phyloP scores from a whole-genome alignment of 2,113 vertebrate genomes.

The Megaleporinus macrocephalus region DNA sequence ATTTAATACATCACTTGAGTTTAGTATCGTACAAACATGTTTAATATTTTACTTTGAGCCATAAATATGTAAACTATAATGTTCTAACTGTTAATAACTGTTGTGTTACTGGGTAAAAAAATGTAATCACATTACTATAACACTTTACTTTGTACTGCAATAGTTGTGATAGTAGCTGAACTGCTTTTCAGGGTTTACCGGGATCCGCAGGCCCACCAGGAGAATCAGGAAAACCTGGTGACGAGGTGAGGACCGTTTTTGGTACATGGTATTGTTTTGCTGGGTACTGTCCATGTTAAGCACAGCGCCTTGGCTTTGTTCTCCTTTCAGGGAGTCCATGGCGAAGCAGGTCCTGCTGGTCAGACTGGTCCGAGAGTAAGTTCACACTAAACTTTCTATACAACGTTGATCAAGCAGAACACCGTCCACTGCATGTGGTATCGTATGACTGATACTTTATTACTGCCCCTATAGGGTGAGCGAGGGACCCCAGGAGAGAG shows the following conservation, averaged over 20 bases:
- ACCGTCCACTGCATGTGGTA: background rate
- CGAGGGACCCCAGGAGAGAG: constrained; percentile 94
- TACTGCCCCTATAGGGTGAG: constrained; percentile 82
- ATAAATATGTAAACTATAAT: too few relatives aligned
- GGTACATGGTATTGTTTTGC: background rate
- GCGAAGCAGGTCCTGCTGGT: constrained; percentile 88
- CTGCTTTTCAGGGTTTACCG: constrained; percentile 87
- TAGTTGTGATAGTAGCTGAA: background rate
- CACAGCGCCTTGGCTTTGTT: background rate
- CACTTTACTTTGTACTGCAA: too few relatives aligned
- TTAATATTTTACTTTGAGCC: too few relatives aligned
- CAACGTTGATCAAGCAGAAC: background rate
- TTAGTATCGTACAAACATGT: too few relatives aligned
- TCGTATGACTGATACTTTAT: background rate
- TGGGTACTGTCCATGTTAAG: background rate
- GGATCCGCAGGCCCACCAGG: constrained; percentile 91
- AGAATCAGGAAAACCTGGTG: constrained; percentile 93
- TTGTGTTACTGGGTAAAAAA: too few relatives aligned
- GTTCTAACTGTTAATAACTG: too few relatives aligned
- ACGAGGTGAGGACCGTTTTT: constrained; percentile 77
- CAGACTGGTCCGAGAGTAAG: constrained; percentile 87
- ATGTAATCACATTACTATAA: too few relatives aligned
- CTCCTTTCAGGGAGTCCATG: constrained; percentile 86
- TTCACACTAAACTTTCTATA: constrained; percentile 25
- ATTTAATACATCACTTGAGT: too few relatives aligned